Conservation (phyloP, 2,797 vertebrate genomes). For the Cossypha heuglini region DNA sequence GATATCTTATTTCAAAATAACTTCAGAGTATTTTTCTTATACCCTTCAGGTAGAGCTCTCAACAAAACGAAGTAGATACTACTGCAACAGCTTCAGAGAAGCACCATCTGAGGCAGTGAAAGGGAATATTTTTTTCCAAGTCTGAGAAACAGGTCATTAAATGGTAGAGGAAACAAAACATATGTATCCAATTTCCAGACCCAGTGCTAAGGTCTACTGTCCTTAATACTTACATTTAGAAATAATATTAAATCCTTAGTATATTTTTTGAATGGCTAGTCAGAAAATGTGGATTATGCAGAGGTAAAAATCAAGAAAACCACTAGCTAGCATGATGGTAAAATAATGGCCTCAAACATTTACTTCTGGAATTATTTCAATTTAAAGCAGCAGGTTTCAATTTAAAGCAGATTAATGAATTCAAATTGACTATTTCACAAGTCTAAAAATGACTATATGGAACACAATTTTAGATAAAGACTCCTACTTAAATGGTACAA, state of each 20-base stretch:
- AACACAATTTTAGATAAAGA: neutral
- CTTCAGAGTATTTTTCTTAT: neutral
- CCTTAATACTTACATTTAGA: neutral
- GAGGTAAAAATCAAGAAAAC: neutral
- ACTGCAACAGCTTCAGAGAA: neutral
- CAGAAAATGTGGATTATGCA: neutral
- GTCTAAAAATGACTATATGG: neutral
- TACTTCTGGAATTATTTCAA: neutral
- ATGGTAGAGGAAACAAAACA: neutral
- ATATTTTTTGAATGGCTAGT: neutral
- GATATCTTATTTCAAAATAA: neutral
- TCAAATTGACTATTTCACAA: neutral
- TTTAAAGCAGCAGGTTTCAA: neutral
- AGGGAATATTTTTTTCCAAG: neutral
- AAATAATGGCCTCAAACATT: neutral
- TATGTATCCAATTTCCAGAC: neutral
- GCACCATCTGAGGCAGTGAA: neutral
- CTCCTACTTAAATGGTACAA: neutral
- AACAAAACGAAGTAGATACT: neutral
- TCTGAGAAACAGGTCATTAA: neutral
- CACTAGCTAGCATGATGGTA: neutral
- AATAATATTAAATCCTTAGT: neutral
- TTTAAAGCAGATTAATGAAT: neutral
- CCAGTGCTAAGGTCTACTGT: neutral
- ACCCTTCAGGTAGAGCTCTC: neutral